Conservation (phyloP, 2,888 invertebrate species). For the Caenorhabditis auriculariae region DNA sequence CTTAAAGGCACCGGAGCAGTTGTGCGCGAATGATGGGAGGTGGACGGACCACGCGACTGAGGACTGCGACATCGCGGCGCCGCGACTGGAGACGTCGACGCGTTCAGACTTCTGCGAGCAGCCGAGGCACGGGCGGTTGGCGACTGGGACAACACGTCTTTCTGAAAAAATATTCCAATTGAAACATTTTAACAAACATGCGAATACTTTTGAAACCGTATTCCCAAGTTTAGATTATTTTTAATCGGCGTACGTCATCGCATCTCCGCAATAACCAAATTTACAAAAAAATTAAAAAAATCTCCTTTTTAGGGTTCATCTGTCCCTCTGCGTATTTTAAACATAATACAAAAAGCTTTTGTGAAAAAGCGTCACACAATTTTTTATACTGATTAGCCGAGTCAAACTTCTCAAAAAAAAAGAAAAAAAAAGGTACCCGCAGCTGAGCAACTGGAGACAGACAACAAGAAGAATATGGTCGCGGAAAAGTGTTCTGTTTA, state of each 20-base stretch:
- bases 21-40: conserved; percentile 6
- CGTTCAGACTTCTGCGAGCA: conserved; percentile 36
- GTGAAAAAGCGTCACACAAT: no score
- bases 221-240: background rate
- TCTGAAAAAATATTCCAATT: conserved; percentile 35
- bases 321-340: background rate
- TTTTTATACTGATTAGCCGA: no score
- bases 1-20: background rate
- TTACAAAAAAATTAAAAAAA: background rate
- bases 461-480: conserved; percentile 2
- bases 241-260: no score
- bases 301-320: background rate
- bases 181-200: background rate
- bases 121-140: conserved; percentile 18
- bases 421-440: conserved; percentile 15
- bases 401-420: no score
- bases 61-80: conserved; percentile 44
- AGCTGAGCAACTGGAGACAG: conserved; percentile 30
- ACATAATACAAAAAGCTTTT: background rate
- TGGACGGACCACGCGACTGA: conserved; percentile 6
- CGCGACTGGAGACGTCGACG: conserved; percentile 46
- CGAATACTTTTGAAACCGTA: background rate
- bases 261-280: background rate
- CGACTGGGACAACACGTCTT: conserved; percentile 28
- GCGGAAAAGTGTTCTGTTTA: conserved; percentile 1